Base-by-base conservation (phyloP, 2,888 invertebrate species). In the Chrysotoxum bicinctum region DNA sequence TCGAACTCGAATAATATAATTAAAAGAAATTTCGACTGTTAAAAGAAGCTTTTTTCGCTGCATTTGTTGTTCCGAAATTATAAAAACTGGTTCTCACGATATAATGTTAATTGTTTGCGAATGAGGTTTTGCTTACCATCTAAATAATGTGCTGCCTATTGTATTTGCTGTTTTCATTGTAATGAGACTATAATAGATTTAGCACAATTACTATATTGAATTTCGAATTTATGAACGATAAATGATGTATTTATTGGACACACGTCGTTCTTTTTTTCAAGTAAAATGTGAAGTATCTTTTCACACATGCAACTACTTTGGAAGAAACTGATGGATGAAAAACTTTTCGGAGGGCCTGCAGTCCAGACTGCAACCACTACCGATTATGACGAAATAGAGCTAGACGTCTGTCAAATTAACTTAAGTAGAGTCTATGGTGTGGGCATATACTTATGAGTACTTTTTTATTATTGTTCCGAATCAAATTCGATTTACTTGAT, bases 91-190 rank as follows among this genome's bases (percentile, higher is more conserved):
- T 40, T 54, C 26, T 75, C 66, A 54, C 66, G 60, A 69, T 50
- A 40, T 40, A n/a, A 50, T 69, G 58, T 19, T 76, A 76, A 76
- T 69, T 69, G 68, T 37, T 58, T 50, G 5, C 12, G 40, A 69
- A 60, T 43, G 12, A 14, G 19, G 14, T 8, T 54, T 50, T 30
- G 6, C 19, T n/a, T n/a, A n/a, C 26, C 10, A 69, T 54, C 6
- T 12, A 12, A 52, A 54, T 37, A 54, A 43, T 52, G 30, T 16
- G 26, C 26, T 37, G n/a, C n/a, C n/a, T n/a, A 30, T 16, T 9
- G 19, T 26, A 16, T 40, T 26, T 43, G 12, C 26, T 73, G 50
- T 26, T 60, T 50, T 40, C 43, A 73, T 62, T 62, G 40, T n/a
- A 43, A 43, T 16, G 9, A 9, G 6, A 43, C 40, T 0, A 2